Percentiles rank a stretch among this genome's conserved stretches.
These are phyloP conservation scores for Apogon talboti DNA, from an alignment of 2,797 vertebrate genomes.

Conservation along the genomic window DNA sequence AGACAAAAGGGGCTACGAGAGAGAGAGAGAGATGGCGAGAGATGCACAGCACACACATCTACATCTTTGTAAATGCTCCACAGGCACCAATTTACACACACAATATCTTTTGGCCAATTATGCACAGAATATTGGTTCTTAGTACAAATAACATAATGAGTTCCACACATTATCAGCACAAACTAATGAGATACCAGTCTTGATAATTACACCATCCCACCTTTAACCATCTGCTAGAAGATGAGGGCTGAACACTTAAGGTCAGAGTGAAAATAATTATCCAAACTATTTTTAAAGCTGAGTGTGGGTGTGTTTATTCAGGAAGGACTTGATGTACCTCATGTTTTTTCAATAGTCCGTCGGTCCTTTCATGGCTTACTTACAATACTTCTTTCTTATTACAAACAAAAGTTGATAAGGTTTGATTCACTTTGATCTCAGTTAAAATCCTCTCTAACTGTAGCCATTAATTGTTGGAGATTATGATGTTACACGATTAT, in stretches of 20 bases:
- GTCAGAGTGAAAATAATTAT: no score
- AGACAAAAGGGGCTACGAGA: background rate
- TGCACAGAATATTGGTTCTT: conserved; percentile 2
- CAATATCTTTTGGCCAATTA: conserved; percentile 4
- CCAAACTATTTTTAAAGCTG: no score
- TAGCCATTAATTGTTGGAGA: no score
- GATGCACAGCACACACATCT: background rate
- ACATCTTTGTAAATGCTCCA: background rate
- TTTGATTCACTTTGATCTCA: no score
- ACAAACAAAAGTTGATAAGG: no score
- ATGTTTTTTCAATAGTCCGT: background rate
- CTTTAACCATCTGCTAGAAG: conserved; percentile 4
- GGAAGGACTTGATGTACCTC: background rate
- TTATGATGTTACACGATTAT: no score
- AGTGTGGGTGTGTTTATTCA: background rate
- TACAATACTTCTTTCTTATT: background rate
- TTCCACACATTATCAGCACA: conserved; percentile 3
- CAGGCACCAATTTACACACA: conserved; percentile 21
- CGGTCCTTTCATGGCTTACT: background rate
- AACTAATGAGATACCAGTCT: conserved; percentile 15
- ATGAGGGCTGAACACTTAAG: no score
- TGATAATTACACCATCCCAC: background rate
- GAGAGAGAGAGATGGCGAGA: background rate
- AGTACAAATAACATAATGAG: conserved; percentile 15
- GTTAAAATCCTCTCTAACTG: no score